phyloP scores from a whole-genome alignment of 64 coral and sea anemone genomes.

The Actinia tenebrosa region DNA sequence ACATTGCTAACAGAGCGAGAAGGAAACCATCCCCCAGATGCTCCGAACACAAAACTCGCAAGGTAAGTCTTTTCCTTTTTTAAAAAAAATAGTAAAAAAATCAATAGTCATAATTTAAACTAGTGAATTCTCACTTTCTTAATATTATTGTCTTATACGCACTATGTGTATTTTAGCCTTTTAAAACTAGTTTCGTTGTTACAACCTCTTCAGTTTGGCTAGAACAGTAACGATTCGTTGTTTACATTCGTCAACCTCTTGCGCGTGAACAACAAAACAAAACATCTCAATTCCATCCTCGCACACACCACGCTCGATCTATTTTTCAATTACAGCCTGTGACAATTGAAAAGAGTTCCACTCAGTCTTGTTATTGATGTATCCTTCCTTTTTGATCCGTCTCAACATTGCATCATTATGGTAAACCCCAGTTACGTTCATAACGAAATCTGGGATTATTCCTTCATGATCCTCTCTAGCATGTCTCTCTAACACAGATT shows the following conservation, averaged over 20 bases:
- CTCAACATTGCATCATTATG: background rate
- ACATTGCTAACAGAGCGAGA: conserved; percentile 79
- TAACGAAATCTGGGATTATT: background rate
- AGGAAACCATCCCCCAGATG: conserved; percentile 80
- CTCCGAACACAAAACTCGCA: conserved; percentile 85
- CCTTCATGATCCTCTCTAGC: background rate
- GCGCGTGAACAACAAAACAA: too few species aligned
- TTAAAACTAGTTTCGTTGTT: too few species aligned
- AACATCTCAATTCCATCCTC: too few species aligned
- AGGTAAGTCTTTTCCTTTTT: conserved; percentile 37
- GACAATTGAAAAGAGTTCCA: background rate
- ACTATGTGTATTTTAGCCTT: too few species aligned
- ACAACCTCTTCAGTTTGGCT: too few species aligned
- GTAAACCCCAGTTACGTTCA: background rate
- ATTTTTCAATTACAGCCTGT: background rate
- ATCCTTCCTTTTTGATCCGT: background rate
- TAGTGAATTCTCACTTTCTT: too few species aligned
- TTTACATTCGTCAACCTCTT: too few species aligned
- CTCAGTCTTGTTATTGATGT: background rate
- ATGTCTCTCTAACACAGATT: background rate
- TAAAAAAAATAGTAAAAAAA: too few species aligned
- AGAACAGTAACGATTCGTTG: too few species aligned
- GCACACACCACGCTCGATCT: too few species aligned
- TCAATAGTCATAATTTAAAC: too few species aligned
- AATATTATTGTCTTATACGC: too few species aligned